These are phyloP conservation scores for Rostratula benghalensis DNA, from an alignment of 2,113 vertebrate genomes.

Conservation along the genomic window DNA sequence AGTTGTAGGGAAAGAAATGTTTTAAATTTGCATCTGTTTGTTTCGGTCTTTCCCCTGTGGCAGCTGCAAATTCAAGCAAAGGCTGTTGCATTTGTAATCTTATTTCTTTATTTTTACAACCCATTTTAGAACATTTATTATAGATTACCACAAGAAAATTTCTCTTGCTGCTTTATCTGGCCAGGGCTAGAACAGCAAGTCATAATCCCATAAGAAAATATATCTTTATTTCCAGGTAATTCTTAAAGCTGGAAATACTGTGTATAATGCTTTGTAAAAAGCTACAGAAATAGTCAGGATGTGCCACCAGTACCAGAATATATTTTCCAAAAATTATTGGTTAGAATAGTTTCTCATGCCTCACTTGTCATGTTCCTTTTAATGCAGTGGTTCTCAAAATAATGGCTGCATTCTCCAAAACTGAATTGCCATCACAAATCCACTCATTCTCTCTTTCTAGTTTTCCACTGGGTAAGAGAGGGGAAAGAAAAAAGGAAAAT, in stretches of 20 bases:
- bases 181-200: background rate
- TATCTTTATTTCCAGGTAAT: background rate
- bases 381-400: background rate
- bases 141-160: background rate
- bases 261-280: background rate
- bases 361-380: background rate
- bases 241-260: background rate
- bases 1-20: background rate
- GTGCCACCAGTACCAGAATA: background rate
- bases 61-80: background rate
- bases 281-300: background rate
- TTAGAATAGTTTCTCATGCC: background rate
- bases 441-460: background rate
- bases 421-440: background rate
- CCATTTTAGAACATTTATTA: background rate
- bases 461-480: background rate
- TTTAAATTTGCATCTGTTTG: background rate
- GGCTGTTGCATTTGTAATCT: background rate
- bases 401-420: background rate
- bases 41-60: background rate
- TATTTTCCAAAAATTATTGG: background rate
- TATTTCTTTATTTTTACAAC: background rate
- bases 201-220: background rate
- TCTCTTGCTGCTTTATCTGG: background rate
- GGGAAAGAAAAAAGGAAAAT: rapidly evolving